phyloP scores from a whole-genome alignment of 2,888 invertebrate species.

The Xylophagus ater region DNA sequence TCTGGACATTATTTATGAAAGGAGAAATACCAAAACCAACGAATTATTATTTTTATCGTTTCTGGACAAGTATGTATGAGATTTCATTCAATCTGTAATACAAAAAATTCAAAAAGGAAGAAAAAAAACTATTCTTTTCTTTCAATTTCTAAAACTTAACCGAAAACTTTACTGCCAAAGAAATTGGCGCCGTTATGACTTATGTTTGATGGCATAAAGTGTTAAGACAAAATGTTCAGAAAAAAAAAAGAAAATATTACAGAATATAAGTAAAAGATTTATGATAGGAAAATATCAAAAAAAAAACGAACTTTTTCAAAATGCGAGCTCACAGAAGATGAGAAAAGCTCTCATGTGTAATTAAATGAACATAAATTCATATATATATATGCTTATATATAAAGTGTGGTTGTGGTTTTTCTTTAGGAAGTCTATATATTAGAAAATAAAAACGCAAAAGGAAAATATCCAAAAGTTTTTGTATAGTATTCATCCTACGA shows the following conservation, averaged over 20 bases:
- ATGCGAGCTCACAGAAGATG: too few species aligned
- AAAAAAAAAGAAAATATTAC: too few species aligned
- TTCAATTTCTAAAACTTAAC: neutral
- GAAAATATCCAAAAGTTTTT: too few species aligned
- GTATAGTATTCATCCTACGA: too few species aligned
- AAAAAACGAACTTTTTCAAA: neutral
- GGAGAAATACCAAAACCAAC: neutral
- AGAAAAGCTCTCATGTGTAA: neutral
- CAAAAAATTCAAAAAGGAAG: neutral
- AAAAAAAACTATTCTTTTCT: neutral
- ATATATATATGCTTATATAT: too few species aligned
- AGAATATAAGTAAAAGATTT: too few species aligned
- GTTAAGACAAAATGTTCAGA: slow-evolving; percentile 1
- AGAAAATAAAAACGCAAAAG: too few species aligned
- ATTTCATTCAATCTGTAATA: neutral
- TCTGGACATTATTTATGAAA: too few species aligned
- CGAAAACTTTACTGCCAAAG: neutral
- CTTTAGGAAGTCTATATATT: too few species aligned
- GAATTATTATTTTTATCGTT: neutral
- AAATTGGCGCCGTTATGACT: slow-evolving; percentile 5
- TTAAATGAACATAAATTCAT: neutral
- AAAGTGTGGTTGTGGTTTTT: too few species aligned
- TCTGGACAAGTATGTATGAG: neutral
- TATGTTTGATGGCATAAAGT: slow-evolving; percentile 3
- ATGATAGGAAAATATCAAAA: neutral